Evolutionary conservation across 2,888 invertebrate genomes (phyloP).

Genomic region (Dolichopus griseipennis): DNA sequence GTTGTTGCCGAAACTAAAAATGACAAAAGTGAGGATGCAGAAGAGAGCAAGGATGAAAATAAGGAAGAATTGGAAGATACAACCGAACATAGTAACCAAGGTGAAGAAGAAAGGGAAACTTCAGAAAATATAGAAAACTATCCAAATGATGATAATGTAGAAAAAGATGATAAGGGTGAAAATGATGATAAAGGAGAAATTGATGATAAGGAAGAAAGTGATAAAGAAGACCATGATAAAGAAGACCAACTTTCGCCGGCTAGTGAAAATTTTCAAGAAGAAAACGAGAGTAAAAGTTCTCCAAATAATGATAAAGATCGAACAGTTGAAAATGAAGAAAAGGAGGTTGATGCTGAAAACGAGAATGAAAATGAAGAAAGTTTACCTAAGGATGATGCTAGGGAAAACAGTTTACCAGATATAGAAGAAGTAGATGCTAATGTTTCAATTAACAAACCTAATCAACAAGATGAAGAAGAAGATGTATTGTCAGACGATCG

Average conservation of each 20-base stretch:
- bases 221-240: constrained; percentile 15
- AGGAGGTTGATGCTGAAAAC: constrained; percentile 14
- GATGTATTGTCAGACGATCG: constrained; percentile 32
- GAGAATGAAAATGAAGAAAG: constrained; percentile 27
- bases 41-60: background rate
- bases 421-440: constrained; percentile 31
- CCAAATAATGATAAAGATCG: constrained; percentile 20
- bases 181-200: constrained; percentile 12
- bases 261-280: constrained; percentile 18
- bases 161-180: constrained; percentile 15
- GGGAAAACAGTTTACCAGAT: constrained; percentile 14
- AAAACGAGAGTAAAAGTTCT: constrained; percentile 16
- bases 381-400: constrained; percentile 20
- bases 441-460: constrained; percentile 27
- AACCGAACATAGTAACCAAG: constrained; percentile 20
- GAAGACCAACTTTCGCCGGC: constrained; percentile 13
- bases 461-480: constrained; percentile 29
- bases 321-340: constrained; percentile 20
- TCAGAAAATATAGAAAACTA: constrained; percentile 34
- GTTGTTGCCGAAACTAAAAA: constrained; percentile 21
- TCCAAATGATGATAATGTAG: constrained; percentile 26
- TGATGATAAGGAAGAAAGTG: constrained; percentile 12
- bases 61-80: constrained; percentile 20
- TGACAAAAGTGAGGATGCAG: constrained; percentile 18
- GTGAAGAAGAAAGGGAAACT: constrained; percentile 35